A percentile compares a stretch with the other conserved stretches of the same genome.
These are phyloP conservation scores for Jordanella pulchra DNA, from an alignment of 2,797 vertebrate genomes.

Conservation along the genomic window DNA sequence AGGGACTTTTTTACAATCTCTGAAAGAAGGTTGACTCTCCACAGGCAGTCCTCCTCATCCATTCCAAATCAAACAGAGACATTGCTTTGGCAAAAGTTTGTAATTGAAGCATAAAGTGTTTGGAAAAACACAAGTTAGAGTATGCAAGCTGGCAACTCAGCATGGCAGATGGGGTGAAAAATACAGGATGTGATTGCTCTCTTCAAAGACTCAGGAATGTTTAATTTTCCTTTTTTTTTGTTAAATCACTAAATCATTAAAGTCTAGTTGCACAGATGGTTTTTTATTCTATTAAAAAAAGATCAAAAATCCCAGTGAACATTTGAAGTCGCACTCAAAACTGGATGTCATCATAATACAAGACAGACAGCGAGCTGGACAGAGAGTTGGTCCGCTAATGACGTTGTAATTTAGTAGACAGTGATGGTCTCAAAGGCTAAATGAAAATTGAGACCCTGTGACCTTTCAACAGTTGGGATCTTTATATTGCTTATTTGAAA, in stretches of 20 bases:
- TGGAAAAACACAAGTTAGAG: slow-evolving; percentile 14
- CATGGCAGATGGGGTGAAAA: slow-evolving; percentile 59
- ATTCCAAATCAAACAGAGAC: slow-evolving; percentile 29
- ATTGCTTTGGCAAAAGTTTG: slow-evolving; percentile 55
- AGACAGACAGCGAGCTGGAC: slow-evolving; percentile 9
- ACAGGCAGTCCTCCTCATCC: slow-evolving; percentile 41
- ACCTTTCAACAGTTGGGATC: slow-evolving; percentile 60
- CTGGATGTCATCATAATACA: slow-evolving; percentile 39
- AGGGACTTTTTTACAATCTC: slow-evolving; percentile 32
- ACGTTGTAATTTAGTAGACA: slow-evolving; percentile 51
- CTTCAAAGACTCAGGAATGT: slow-evolving; percentile 58
- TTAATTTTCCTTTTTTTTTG: slow-evolving; percentile 52
- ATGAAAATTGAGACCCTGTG: slow-evolving; percentile 62
- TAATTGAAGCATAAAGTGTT: slow-evolving; percentile 26
- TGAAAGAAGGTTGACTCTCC: slow-evolving; percentile 51
- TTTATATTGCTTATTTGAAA: slow-evolving; percentile 67
- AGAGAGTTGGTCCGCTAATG: slow-evolving; percentile 57
- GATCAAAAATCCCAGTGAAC: slow-evolving; percentile 53
- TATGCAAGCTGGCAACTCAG: slow-evolving; percentile 54
- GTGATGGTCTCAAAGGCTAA: slow-evolving; percentile 59
- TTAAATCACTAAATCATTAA: slow-evolving; percentile 68
- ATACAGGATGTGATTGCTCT: slow-evolving; percentile 46
- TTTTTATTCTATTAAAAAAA: slow-evolving; percentile 59
- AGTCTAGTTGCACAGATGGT: slow-evolving; percentile 63
- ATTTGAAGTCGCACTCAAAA: slow-evolving; percentile 34